A percentile compares a stretch with the other conserved stretches of the same genome.
These are phyloP conservation scores for Kryptolebias ocellatus DNA, from an alignment of 2,797 vertebrate species.

Conservation along the genomic window DNA sequence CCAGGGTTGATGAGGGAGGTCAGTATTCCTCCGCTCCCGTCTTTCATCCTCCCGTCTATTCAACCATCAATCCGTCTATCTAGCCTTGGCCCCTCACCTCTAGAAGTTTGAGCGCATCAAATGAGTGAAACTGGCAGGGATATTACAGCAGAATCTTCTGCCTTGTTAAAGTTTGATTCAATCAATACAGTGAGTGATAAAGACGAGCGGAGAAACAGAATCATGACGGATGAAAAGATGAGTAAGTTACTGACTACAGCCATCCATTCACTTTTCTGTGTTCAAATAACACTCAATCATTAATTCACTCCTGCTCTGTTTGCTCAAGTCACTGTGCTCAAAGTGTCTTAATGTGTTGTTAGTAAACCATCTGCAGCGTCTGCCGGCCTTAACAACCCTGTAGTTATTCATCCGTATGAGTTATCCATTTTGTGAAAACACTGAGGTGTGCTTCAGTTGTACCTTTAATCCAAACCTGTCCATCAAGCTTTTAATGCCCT, in stretches of 20 bases:
- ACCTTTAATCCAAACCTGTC: slow-evolving; percentile 32
- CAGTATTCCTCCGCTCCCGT: slow-evolving; percentile 20
- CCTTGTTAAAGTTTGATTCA: slow-evolving; percentile 15
- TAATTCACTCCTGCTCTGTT: slow-evolving; percentile 4
- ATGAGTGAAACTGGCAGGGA: slow-evolving; percentile 8
- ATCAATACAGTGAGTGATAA: slow-evolving; percentile 17
- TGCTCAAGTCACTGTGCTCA: neutral
- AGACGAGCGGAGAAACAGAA: neutral
- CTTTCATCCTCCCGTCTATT: slow-evolving; percentile 32
- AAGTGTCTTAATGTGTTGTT: neutral
- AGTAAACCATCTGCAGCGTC: neutral
- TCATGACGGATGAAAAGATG: slow-evolving; percentile 10
- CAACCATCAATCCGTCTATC: slow-evolving; percentile 21
- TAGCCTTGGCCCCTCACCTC: slow-evolving; percentile 1
- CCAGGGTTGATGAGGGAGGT: slow-evolving; percentile 13
- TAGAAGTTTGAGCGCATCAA: slow-evolving; percentile 12
- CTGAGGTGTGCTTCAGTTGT: neutral
- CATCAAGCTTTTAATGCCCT: slow-evolving; percentile 17
- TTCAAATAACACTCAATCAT: slow-evolving; percentile 1
- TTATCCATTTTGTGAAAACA: slow-evolving; percentile 6
- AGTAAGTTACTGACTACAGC: slow-evolving; percentile 14
- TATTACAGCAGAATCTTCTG: slow-evolving; percentile 20
- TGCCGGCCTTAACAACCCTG: neutral
- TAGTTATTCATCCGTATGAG: slow-evolving; percentile 16
- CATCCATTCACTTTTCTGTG: neutral